Evolutionary conservation across 1,140 invertebrate species (phyloP).

Genomic region (Lanistes nyassanus): DNA sequence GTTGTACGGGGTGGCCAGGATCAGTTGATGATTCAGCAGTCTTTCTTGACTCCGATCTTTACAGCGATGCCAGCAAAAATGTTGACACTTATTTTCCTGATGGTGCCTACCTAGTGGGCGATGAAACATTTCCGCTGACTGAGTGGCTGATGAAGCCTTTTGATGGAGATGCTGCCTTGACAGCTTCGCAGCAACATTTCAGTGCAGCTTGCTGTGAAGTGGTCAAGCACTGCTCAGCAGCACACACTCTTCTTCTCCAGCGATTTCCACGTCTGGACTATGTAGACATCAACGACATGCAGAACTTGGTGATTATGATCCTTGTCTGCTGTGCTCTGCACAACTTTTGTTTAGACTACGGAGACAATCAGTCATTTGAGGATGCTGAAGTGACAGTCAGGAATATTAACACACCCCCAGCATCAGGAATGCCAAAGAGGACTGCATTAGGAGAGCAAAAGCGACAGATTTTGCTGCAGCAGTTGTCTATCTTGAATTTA

Average conservation of each 20-base stretch:
- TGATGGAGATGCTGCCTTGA: background rate
- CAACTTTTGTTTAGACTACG: constrained; percentile 28
- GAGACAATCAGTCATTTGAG: constrained; percentile 17
- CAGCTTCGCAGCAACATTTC: constrained; percentile 7
- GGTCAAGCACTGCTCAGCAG: background rate
- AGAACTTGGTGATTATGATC: constrained; percentile 24
- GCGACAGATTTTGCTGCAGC: background rate
- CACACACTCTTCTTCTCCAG: constrained; percentile 12
- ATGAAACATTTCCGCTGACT: constrained; percentile 14
- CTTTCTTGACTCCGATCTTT: constrained; percentile 28
- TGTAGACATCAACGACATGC: constrained; percentile 29
- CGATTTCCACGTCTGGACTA: constrained; percentile 28
- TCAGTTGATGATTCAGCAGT: constrained; percentile 26
- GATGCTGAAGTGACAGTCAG: constrained; percentile 12
- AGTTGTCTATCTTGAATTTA: background rate
- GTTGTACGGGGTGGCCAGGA: constrained; percentile 29
- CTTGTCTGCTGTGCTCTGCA: constrained; percentile 34
- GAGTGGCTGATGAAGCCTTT: constrained; percentile 29
- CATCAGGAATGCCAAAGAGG: background rate
- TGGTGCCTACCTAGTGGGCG: constrained; percentile 15
- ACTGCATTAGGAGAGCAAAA: constrained; percentile 11
- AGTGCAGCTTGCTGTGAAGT: constrained; percentile 3
- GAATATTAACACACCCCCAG: constrained; percentile 8
- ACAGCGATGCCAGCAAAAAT: constrained; percentile 16
- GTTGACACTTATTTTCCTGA: constrained; percentile 17